Evolutionary conservation across 1,140 invertebrate genomes (phyloP).

Genomic region (Hyphantria cunea): DNA sequence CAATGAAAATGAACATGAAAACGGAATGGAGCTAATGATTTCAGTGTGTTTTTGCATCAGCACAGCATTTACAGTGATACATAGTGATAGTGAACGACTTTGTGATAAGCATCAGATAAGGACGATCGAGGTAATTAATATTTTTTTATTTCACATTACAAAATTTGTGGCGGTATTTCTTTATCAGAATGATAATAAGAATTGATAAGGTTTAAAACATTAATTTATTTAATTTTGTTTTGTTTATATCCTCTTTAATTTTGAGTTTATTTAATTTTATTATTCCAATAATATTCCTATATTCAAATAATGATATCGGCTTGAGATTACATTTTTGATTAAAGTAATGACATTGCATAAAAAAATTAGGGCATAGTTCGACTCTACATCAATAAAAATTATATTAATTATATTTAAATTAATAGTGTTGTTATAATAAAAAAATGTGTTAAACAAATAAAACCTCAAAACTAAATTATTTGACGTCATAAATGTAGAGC

Average conservation of each 20-base stretch:
- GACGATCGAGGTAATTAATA: slow-evolving; percentile 67
- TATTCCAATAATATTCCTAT: too few relatives aligned
- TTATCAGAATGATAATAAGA: background rate
- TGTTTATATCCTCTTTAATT: too few relatives aligned
- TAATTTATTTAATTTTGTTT: too few relatives aligned
- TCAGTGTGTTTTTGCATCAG: slow-evolving; percentile 69
- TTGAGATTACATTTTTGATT: too few relatives aligned
- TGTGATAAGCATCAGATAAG: slow-evolving; percentile 68
- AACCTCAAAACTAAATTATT: background rate
- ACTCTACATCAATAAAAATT: too few relatives aligned
- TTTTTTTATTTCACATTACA: slow-evolving; percentile 25
- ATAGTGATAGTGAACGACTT: slow-evolving; percentile 76
- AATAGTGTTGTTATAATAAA: background rate
- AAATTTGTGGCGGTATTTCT: slow-evolving; percentile 1
- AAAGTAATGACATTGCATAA: too few relatives aligned
- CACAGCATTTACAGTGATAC: slow-evolving; percentile 70
- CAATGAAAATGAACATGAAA: slow-evolving; percentile 65
- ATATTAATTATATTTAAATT: background rate
- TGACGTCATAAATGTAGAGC: slow-evolving; percentile 1
- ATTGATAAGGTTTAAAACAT: background rate
- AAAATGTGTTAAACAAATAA: background rate
- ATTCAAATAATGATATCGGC: too few relatives aligned
- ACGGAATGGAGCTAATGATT: slow-evolving; percentile 76
- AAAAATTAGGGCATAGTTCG: too few relatives aligned
- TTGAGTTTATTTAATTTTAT: too few relatives aligned